A percentile compares a stretch with the other conserved stretches of the same genome.
Evolutionary conservation across 2,888 invertebrate genomes (phyloP).

Genomic region (Xanthia togata): DNA sequence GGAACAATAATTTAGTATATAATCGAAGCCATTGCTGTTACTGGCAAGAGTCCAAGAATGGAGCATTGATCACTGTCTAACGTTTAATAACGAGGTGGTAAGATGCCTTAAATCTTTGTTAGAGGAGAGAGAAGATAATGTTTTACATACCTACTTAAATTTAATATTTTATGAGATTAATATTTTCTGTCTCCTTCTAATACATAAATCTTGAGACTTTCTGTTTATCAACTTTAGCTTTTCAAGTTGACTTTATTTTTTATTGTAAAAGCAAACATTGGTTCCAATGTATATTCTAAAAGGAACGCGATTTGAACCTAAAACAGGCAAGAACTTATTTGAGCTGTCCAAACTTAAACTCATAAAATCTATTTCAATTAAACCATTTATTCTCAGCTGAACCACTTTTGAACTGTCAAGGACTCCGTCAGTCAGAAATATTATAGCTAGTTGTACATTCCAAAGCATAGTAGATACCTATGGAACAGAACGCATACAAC

Average conservation of each 20-base stretch:
- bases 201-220: neutral
- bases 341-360: neutral
- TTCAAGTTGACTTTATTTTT: neutral
- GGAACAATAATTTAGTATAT: conserved; percentile 12
- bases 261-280: neutral
- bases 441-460: too few relatives aligned
- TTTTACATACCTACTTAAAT: neutral
- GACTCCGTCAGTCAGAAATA: too few relatives aligned
- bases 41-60: conserved; percentile 20
- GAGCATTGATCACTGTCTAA: conserved; percentile 5
- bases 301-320: neutral
- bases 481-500: too few relatives aligned
- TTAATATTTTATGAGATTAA: neutral
- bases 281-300: neutral
- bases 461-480: too few relatives aligned
- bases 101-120: conserved; percentile 3
- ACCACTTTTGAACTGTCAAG: too few relatives aligned
- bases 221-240: neutral
- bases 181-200: neutral
- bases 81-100: conserved; percentile 4
- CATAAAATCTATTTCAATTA: too few relatives aligned
- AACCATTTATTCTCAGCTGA: too few relatives aligned
- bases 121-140: neutral
- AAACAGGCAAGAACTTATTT: neutral
- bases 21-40: neutral